A percentile compares a stretch with the other conserved stretches of the same genome.
These are phyloP conservation scores for Pteronura brasiliensis DNA, from an alignment of 2,113 vertebrate species.

Conservation along the genomic window DNA sequence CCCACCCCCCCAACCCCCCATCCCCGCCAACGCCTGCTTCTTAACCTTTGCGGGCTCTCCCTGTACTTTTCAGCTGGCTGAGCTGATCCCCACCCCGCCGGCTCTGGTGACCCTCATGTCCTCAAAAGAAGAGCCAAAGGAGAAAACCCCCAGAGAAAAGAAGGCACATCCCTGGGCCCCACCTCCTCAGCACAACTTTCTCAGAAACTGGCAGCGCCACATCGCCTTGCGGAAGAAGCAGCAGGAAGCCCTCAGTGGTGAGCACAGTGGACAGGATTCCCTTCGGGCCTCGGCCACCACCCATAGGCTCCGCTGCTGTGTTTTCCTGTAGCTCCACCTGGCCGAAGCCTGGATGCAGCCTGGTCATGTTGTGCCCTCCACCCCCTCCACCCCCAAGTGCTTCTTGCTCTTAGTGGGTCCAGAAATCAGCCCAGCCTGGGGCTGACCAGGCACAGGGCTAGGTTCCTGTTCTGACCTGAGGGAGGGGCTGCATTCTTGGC, in stretches of 20 bases:
- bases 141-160: background rate
- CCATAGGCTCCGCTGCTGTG: background rate
- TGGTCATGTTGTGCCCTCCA: background rate
- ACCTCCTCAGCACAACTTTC: slow-evolving; percentile 82
- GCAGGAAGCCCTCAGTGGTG: slow-evolving; percentile 88
- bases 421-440: background rate
- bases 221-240: slow-evolving; percentile 85
- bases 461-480: background rate
- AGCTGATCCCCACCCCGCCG: slow-evolving; percentile 67
- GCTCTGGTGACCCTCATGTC: background rate
- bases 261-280: slow-evolving; percentile 50
- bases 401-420: too few species aligned
- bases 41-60: accelerated
- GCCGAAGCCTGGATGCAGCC: background rate
- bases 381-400: background rate
- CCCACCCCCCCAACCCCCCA: too few species aligned
- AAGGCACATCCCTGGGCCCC: slow-evolving; percentile 37
- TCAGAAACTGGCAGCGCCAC: slow-evolving; percentile 89
- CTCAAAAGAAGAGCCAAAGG: slow-evolving; percentile 13
- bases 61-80: slow-evolving; percentile 81
- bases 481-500: background rate
- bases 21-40: background rate
- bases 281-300: background rate
- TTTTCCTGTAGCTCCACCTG: background rate
- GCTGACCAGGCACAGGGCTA: background rate